phyloP scores from a whole-genome alignment of 2,888 invertebrate species.

The Nomada fucata region DNA sequence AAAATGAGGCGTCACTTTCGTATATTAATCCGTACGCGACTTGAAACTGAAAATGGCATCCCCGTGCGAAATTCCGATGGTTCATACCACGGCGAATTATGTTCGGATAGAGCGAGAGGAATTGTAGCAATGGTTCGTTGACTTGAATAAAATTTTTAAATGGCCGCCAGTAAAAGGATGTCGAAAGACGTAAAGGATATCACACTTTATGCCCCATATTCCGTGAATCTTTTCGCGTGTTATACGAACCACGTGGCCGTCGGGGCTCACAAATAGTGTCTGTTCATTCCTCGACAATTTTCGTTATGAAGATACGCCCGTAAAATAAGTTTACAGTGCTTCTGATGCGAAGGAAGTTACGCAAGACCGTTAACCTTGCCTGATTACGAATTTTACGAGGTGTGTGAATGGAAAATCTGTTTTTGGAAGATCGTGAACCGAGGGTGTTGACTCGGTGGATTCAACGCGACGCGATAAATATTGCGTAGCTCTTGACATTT shows the following conservation, averaged over 20 bases:
- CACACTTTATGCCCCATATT: constrained; percentile 64
- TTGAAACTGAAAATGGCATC: constrained; percentile 34
- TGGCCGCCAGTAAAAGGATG: constrained; percentile 28
- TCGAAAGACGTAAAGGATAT: constrained; percentile 50
- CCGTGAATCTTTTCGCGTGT: constrained; percentile 55
- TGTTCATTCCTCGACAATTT: neutral
- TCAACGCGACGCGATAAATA: neutral
- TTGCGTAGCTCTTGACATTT: no score
- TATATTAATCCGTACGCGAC: constrained; percentile 49
- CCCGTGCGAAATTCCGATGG: constrained; percentile 4
- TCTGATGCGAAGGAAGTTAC: neutral
- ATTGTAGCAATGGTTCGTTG: constrained; percentile 66
- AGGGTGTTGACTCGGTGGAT: neutral
- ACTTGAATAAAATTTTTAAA: constrained; percentile 68
- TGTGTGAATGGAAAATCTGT: neutral
- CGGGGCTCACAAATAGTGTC: no score
- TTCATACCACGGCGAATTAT: neutral
- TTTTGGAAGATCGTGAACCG: neutral
- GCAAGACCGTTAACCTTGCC: neutral
- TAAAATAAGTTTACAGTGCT: neutral
- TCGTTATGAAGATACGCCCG: neutral
- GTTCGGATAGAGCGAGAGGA: neutral
- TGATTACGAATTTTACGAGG: neutral
- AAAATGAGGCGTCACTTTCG: constrained; percentile 44
- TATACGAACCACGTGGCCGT: neutral